These are phyloP conservation scores for Charadrius vociferus DNA, from an alignment of 2,113 vertebrate species.

Conservation along the genomic window DNA sequence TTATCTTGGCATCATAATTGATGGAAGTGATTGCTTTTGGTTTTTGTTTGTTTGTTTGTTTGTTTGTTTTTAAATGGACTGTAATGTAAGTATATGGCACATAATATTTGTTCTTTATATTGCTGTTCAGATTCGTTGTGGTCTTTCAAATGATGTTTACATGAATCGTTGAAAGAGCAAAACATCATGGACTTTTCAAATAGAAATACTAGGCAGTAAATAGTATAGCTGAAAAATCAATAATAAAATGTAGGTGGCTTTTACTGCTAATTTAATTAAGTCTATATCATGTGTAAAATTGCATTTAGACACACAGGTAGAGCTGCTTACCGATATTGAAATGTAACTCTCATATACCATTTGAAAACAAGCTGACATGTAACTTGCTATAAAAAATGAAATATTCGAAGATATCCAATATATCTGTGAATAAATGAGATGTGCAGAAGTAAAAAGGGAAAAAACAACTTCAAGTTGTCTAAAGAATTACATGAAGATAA, in stretches of 20 bases:
- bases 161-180: background rate
- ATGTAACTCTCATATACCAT: slow-evolving; percentile 30
- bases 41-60: too few species aligned
- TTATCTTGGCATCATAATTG: background rate
- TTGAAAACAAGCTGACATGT: slow-evolving; percentile 57
- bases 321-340: slow-evolving; percentile 35
- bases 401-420: slow-evolving; percentile 51
- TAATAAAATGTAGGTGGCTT: slow-evolving; percentile 55
- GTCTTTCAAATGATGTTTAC: background rate
- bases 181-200: slow-evolving; percentile 51
- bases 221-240: slow-evolving; percentile 66
- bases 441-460: slow-evolving; percentile 47
- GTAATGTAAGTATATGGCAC: background rate
- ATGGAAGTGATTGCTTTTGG: background rate
- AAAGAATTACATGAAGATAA: slow-evolving; percentile 60
- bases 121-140: background rate
- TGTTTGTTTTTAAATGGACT: background rate
- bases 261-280: slow-evolving; percentile 71
- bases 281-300: slow-evolving; percentile 41
- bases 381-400: slow-evolving; percentile 67
- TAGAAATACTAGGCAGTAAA: slow-evolving; percentile 61
- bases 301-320: background rate
- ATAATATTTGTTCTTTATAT: background rate
- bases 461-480: slow-evolving; percentile 54
- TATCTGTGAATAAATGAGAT: slow-evolving; percentile 69